Conservation (phyloP, 2,888 invertebrate species). For the Amiota mariae region DNA sequence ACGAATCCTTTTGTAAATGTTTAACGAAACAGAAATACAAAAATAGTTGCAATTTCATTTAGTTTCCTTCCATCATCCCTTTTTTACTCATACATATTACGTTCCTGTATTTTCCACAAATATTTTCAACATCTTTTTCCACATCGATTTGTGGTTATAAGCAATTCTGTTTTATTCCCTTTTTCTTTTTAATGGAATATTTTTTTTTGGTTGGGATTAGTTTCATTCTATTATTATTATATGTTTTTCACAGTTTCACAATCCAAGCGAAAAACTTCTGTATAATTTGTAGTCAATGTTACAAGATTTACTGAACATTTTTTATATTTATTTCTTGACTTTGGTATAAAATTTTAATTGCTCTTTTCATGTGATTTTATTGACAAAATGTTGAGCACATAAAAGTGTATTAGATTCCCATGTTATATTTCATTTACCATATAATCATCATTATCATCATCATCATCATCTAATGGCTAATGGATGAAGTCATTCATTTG, state of each 20-base stretch:
- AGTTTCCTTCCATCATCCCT: constrained; percentile 24
- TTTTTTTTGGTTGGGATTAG: constrained; percentile 46
- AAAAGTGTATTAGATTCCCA: no score
- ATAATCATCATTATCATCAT: constrained; percentile 55
- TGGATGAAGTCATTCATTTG: constrained; percentile 65
- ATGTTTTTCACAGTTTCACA: constrained; percentile 35
- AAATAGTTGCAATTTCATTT: constrained; percentile 29
- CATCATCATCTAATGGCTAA: constrained; percentile 56
- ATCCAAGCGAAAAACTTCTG: constrained; percentile 46
- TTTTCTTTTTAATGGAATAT: not conserved
- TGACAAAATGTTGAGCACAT: not conserved
- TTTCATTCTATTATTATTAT: constrained; percentile 38
- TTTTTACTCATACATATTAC: not conserved
- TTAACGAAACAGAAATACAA: constrained; percentile 28
- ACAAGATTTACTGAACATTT: not conserved
- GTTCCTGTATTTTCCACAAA: not conserved
- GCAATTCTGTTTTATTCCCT: constrained; percentile 11
- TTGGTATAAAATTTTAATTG: constrained; percentile 6
- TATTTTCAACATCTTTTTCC: not conserved
- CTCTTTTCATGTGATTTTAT: not conserved
- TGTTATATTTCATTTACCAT: not conserved
- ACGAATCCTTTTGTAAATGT: constrained; percentile 15
- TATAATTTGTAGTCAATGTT: constrained; percentile 25
- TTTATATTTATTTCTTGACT: not conserved
- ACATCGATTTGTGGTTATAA: constrained; percentile 25